These are phyloP conservation scores for Hylaea fasciaria DNA, from an alignment of 2,888 invertebrate species.

Conservation along the genomic window DNA sequence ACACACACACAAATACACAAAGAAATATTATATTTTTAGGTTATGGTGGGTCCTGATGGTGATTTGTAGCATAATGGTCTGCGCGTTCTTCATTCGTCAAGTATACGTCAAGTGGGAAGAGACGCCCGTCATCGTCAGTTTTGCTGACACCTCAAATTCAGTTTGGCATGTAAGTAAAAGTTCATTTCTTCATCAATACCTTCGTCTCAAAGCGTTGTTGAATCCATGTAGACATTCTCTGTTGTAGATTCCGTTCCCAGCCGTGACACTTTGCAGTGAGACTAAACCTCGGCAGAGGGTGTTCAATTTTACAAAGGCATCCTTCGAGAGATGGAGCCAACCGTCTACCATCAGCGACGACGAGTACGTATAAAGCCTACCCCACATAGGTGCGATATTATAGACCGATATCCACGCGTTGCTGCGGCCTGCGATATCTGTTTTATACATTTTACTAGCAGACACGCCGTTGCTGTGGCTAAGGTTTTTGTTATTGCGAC, in stretches of 20 bases:
- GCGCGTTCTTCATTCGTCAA: conserved; percentile 79
- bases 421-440: too few relatives aligned
- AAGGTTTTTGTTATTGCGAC: too few relatives aligned
- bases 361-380: conserved; percentile 48
- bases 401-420: too few relatives aligned
- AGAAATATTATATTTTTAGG: conserved; percentile 56
- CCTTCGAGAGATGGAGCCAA: conserved; percentile 52
- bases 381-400: too few relatives aligned
- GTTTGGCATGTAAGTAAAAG: conserved; percentile 74
- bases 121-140: conserved; percentile 87
- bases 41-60: conserved; percentile 84
- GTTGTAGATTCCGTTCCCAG: conserved; percentile 82
- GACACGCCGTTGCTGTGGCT: too few relatives aligned
- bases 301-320: conserved; percentile 84
- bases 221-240: background rate
- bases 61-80: conserved; percentile 80
- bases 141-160: conserved; percentile 86
- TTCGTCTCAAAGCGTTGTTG: background rate
- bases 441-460: too few relatives aligned
- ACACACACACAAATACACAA: too few relatives aligned
- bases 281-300: conserved; percentile 83
- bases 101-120: conserved; percentile 86
- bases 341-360: conserved; percentile 48
- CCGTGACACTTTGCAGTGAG: conserved; percentile 85
- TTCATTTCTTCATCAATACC: background rate